Base-by-base conservation (phyloP, 2,113 vertebrate species). In the Centrocercus urophasianus region DNA sequence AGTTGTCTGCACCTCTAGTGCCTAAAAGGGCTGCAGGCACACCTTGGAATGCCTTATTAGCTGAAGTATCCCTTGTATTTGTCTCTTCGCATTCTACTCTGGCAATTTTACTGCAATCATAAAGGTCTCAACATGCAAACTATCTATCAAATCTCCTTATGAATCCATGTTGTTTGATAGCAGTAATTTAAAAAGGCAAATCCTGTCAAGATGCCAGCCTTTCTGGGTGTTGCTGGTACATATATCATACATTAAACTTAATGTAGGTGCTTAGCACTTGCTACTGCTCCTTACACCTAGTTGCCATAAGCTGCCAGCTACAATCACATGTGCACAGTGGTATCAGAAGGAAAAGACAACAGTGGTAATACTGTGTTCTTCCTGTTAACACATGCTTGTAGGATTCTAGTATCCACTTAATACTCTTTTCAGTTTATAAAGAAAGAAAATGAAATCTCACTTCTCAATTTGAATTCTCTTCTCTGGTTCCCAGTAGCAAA, bases 161-260 rank as follows among this genome's bases (percentile, higher is more conserved):
- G 52, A 82, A 85, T 16, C 8, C 19, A 65, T 40, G 15, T 38
- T 75, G 43, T 27, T 91, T 87, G 77, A 79, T 47, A 67, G 66
- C 22, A 79, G 17, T 57, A 84, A 72, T 92, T 91, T 89, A 91
- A 76, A 87, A 85, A 73, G 89, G 71, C 74, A 63, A 61, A 22
- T 50, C 48, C 32, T 89, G 40, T 89, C 66, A 79, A 72, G 36
- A n/a, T 87, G 63, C 38, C 54, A 69, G 22, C 70, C 11, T 56
- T 81, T 81, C 48, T 82, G 47, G 21, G 8, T 38, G 38, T 63
- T 86, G 32, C 81, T 90, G 40, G 15, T 81, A 45, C 32, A 21
- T 48, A 32, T 45, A 59, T 88, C 17, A 18, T 60, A 34, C 8
- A 40, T 89, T 82, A 47, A 84, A 57, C 21, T 34, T 28, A 84